A percentile compares a stretch with the other conserved stretches of the same genome.
These are phyloP conservation scores for Seira ritae DNA, from an alignment of 2,888 invertebrate species.

Conservation along the genomic window DNA sequence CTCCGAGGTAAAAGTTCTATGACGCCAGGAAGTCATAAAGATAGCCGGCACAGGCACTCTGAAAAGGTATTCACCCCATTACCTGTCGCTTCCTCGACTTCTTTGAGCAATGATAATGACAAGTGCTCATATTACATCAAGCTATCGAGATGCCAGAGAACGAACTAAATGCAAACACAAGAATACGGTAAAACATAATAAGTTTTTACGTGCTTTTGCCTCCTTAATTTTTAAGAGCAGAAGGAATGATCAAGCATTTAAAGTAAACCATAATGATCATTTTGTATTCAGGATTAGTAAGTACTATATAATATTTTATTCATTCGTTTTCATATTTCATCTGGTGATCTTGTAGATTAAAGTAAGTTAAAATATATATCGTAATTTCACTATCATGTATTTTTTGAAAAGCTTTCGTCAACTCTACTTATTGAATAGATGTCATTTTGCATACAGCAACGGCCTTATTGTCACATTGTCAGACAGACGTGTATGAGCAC, in stretches of 20 bases:
- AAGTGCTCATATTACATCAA: conserved; percentile 54
- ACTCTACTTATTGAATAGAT: no score
- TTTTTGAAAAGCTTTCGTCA: no score
- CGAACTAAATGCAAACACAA: conserved; percentile 50
- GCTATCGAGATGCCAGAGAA: conserved; percentile 44
- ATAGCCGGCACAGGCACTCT: conserved; percentile 55
- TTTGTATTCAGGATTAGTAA: no score
- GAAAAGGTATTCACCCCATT: conserved; percentile 59
- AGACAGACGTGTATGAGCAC: no score
- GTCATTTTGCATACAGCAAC: no score
- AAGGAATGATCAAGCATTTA: neutral
- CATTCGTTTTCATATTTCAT: no score
- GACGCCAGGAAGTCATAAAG: conserved; percentile 61
- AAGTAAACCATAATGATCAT: no score
- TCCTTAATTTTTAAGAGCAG: neutral
- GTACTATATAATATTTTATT: no score
- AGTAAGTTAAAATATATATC: no score
- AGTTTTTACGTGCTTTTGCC: neutral
- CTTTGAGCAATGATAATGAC: conserved; percentile 51
- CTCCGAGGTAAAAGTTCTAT: conserved; percentile 60
- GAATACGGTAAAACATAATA: conserved; percentile 36
- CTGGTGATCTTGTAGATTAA: no score
- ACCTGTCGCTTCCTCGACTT: conserved; percentile 43
- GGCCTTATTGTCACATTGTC: no score
- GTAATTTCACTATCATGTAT: no score